phyloP scores from a whole-genome alignment of 2,888 invertebrate species.

The Subacronicta megacephala region DNA sequence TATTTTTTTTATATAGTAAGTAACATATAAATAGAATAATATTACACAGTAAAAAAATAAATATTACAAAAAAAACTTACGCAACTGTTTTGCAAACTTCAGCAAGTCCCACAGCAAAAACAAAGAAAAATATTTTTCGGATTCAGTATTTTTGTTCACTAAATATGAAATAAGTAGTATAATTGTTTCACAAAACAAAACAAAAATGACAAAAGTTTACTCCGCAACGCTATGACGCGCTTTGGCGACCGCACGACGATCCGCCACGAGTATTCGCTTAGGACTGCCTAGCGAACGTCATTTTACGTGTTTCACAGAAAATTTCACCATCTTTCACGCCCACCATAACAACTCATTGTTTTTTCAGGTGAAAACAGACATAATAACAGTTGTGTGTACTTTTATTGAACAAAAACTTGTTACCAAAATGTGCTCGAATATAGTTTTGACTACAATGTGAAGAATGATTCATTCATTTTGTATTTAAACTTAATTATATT shows the following conservation, averaged over 20 bases:
- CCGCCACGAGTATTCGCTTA: constrained; percentile 22
- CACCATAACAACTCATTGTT: constrained; percentile 18
- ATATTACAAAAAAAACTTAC: constrained; percentile 21
- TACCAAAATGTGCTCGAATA: constrained; percentile 7
- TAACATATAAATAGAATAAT: neutral
- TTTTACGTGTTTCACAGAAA: constrained; percentile 26
- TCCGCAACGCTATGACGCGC: neutral
- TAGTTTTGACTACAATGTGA: neutral
- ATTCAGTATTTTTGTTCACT: constrained; percentile 10
- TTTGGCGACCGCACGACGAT: constrained; percentile 24
- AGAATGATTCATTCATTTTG: neutral
- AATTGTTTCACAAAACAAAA: constrained; percentile 7
- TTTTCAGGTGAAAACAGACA: constrained; percentile 27
- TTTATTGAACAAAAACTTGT: constrained; percentile 18
- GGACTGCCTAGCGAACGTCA: constrained; percentile 32
- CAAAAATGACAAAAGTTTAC: constrained; percentile 19
- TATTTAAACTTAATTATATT: too few relatives aligned
- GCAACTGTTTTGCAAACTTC: constrained; percentile 17
- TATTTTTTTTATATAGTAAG: too few relatives aligned
- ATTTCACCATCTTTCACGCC: constrained; percentile 22
- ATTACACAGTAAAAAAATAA: neutral
- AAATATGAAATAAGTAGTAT: neutral
- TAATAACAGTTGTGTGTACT: constrained; percentile 25
- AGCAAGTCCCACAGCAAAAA: constrained; percentile 9
- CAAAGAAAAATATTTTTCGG: neutral